phyloP scores from a whole-genome alignment of 2,888 invertebrate genomes.

The Anagyrus pseudococci region DNA sequence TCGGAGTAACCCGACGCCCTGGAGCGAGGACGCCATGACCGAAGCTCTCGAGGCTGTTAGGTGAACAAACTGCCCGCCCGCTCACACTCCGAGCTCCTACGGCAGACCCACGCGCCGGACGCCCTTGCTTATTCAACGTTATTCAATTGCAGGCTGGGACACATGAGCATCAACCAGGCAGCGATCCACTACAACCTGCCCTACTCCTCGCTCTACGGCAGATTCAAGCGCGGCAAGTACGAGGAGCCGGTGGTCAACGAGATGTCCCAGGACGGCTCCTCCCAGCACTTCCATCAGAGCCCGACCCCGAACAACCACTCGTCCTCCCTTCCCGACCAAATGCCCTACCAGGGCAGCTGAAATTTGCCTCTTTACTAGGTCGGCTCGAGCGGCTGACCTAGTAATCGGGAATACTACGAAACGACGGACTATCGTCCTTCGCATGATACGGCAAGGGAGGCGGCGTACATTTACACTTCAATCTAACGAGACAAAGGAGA shows the following conservation, averaged over 20 bases:
- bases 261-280: constrained; percentile 60
- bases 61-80: constrained; percentile 60
- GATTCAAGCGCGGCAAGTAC: constrained; percentile 87
- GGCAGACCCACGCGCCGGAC: neutral
- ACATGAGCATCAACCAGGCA: constrained; percentile 93
- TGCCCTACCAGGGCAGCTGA: constrained; percentile 62
- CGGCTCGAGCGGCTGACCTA: constrained; percentile 25
- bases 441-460: no score
- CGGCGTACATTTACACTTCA: no score
- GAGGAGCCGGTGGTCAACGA: constrained; percentile 64
- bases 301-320: constrained; percentile 60
- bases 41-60: constrained; percentile 89
- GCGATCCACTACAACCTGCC: constrained; percentile 91
- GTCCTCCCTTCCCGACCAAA: constrained; percentile 60
- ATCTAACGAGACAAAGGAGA: no score
- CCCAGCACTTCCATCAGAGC: constrained; percentile 59
- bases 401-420: constrained; percentile 12
- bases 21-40: constrained; percentile 93
- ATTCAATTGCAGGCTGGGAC: constrained; percentile 74
- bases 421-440: no score
- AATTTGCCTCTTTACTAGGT: constrained; percentile 60
- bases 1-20: constrained; percentile 88
- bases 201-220: constrained; percentile 87
- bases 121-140: constrained; percentile 6
- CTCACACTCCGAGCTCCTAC: neutral